phyloP scores from a whole-genome alignment of 2,888 invertebrate species.

The Conops quadrifasciatus region DNA sequence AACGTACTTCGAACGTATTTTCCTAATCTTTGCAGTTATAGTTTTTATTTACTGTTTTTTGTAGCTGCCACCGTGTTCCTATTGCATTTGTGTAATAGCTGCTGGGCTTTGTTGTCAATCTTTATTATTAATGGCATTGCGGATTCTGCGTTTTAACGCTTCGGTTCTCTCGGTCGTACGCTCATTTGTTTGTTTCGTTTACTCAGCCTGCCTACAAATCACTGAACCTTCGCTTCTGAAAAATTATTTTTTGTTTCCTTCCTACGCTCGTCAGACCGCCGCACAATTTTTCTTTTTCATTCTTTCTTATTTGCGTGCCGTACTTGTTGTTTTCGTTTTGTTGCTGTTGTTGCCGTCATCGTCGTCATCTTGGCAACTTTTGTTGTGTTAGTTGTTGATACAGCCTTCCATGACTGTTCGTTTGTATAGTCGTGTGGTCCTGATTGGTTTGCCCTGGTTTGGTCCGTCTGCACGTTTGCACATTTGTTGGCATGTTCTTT shows the following conservation, averaged over 20 bases:
- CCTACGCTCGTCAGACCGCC: not conserved
- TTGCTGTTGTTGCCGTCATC: too few relatives aligned
- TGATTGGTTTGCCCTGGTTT: conserved; percentile 20
- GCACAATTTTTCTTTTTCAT: not conserved
- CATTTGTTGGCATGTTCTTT: conserved; percentile 54
- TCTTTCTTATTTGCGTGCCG: not conserved
- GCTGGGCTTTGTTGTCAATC: not conserved
- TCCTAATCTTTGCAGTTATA: not conserved
- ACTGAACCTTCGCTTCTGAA: not conserved
- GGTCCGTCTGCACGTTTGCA: conserved; percentile 22
- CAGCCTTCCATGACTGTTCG: not conserved
- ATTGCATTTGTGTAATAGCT: conserved; percentile 4
- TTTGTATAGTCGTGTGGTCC: conserved; percentile 1
- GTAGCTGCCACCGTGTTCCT: not conserved
- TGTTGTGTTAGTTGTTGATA: not conserved
- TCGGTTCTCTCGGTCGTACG: conserved; percentile 39
- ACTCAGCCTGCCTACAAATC: not conserved
- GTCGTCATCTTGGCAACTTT: not conserved
- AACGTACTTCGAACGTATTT: too few relatives aligned
- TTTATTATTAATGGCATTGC: conserved; percentile 37
- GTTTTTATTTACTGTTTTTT: not conserved
- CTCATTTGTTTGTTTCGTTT: conserved; percentile 13
- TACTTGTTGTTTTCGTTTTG: too few relatives aligned
- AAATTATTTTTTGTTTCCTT: not conserved
- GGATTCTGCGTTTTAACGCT: conserved; percentile 45